Evolutionary conservation across 2,797 vertebrate species (phyloP), one percentile per base, ranked within the genome.

Genomic region (Taeniopygia guttata): DNA sequence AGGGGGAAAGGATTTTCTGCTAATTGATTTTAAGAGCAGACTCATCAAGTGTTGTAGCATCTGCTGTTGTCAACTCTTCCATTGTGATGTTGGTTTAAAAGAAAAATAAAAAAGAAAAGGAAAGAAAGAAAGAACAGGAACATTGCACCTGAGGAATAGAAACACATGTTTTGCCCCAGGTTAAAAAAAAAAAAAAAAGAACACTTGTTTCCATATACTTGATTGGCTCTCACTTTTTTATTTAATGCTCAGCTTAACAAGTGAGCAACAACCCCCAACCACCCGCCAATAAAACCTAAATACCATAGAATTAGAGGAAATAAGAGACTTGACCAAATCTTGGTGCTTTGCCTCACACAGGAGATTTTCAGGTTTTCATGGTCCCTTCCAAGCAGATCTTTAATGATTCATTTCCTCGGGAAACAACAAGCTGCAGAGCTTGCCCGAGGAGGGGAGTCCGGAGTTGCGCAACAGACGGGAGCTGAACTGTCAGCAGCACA

Each of bases 401-500:
- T 6, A 22, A 8, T 0, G 20, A 16, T 16, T 34, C 0, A 1
- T 12, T 56, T 55, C 18, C 34, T 16, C 3, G 5, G 30, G 30
- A n/a, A 79, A 66, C 70, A 22, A 22, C 81, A 18, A 38, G 25
- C 64, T 7, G 36, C 46, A 19, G 29, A 43, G 58, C 19, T 9
- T 8, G 23, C 48, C 26, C 2, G 18, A 19, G 20, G 11, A 27
- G 2, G 10, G 20, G n/a, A 38, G 27, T 14, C 23, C 2, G 0
- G 38, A 19, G 14, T 36, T 21, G 16, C 4, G 49, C 1, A 2
- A 34, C 1, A 1, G 20, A 51, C 0, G 0, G 43, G 74, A 92
- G n/a, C 64, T 56, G 21, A 90, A 59, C 68, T 6, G 54, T 69
- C 67, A 91, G 87, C 84, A 72, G 34, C 56, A 45, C 27, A 48